These are phyloP conservation scores for Lepus europaeus DNA, from an alignment of 2,113 vertebrate genomes.

Conservation along the genomic window DNA sequence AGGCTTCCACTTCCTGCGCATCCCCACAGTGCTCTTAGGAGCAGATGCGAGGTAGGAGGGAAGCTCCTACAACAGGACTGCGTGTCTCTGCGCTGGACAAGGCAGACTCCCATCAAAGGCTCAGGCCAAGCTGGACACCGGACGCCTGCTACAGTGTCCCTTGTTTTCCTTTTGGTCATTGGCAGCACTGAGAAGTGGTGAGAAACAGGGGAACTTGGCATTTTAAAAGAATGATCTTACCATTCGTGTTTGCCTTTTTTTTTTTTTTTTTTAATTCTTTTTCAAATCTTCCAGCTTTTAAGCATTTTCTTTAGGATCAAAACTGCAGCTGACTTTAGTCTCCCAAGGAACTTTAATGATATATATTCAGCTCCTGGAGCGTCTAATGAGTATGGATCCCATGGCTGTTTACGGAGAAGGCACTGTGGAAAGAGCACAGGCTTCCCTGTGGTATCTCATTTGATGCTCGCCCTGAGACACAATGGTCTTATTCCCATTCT, in stretches of 20 bases:
- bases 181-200: neutral
- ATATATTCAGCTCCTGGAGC: neutral
- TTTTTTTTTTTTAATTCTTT: neutral
- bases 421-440: neutral
- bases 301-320: slow-evolving; percentile 25
- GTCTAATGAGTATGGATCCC: neutral
- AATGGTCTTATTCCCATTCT: neutral
- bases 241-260: slow-evolving; percentile 5
- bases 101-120: neutral
- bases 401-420: neutral
- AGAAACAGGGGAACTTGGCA: neutral
- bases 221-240: neutral
- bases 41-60: neutral
- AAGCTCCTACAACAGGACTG: neutral
- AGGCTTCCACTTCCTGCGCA: neutral
- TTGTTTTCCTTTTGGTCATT: slow-evolving; percentile 17
- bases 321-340: neutral
- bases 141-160: neutral
- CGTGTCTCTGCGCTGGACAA: slow-evolving; percentile 10
- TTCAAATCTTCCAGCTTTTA: slow-evolving; percentile 8
- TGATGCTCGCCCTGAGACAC: neutral
- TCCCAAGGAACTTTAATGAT: neutral
- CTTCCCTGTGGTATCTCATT: neutral
- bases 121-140: neutral
- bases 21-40: neutral